These are phyloP conservation scores for Parnassius orleans DNA, from an alignment of 2,888 invertebrate species.

Conservation along the genomic window DNA sequence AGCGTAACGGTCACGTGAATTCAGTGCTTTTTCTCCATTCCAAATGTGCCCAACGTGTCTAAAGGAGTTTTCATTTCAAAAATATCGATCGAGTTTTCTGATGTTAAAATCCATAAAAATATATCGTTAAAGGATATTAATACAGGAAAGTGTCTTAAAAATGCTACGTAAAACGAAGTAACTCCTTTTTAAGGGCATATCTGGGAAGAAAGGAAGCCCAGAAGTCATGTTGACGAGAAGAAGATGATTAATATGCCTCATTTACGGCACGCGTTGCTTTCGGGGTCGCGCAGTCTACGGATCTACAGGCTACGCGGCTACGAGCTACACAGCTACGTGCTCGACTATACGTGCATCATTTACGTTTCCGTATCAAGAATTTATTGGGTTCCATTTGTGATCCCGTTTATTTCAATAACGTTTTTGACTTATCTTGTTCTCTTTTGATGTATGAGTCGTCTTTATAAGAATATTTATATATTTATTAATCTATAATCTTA, in stretches of 20 bases:
- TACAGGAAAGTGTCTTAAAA: slow-evolving; percentile 16
- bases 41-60: too few relatives aligned
- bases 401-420: slow-evolving; percentile 64
- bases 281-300: slow-evolving; percentile 42
- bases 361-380: slow-evolving; percentile 74
- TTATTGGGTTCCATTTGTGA: slow-evolving; percentile 63
- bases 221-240: slow-evolving; percentile 73
- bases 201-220: slow-evolving; percentile 66
- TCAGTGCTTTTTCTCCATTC: too few relatives aligned
- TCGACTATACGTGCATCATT: slow-evolving; percentile 73
- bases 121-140: not conserved
- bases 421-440: slow-evolving; percentile 38
- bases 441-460: not conserved
- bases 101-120: too few relatives aligned
- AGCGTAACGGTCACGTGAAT: too few relatives aligned
- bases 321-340: slow-evolving; percentile 50
- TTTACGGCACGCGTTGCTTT: slow-evolving; percentile 66
- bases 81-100: too few relatives aligned
- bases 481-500: too few relatives aligned
- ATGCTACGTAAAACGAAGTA: slow-evolving; percentile 45
- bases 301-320: slow-evolving; percentile 41
- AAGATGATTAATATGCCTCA: slow-evolving; percentile 78
- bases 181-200: slow-evolving; percentile 60
- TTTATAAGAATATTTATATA: too few relatives aligned
- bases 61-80: too few relatives aligned